Evolutionary conservation across 2,888 invertebrate species (phyloP).

Genomic region (Cacoxenus indagator): DNA sequence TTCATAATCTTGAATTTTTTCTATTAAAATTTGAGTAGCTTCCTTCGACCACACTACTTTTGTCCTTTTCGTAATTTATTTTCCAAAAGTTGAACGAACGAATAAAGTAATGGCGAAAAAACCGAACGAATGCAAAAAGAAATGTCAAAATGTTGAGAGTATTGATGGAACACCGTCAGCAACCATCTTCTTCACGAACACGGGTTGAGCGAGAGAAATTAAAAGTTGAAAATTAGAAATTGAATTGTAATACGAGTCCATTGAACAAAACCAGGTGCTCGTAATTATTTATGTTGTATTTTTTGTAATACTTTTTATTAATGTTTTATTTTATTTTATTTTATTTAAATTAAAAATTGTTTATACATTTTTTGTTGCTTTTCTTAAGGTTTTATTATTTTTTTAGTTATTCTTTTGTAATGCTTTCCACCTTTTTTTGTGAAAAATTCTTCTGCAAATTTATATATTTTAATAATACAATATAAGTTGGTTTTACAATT

Average conservation of each 20-base stretch:
- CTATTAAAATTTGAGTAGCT: too few species aligned
- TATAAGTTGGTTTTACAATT: constrained; percentile 53
- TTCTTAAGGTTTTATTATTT: neutral
- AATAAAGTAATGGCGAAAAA: too few species aligned
- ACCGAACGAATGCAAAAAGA: too few species aligned
- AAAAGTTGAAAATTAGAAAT: too few species aligned
- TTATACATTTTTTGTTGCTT: constrained; percentile 10
- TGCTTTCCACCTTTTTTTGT: neutral
- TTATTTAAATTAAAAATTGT: constrained; percentile 22
- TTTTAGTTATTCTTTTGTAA: constrained; percentile 4
- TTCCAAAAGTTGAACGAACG: too few species aligned
- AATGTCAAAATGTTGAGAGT: too few species aligned
- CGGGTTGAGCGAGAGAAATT: too few species aligned
- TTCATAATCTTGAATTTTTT: too few species aligned
- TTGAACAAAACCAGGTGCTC: neutral
- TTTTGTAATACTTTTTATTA: constrained; percentile 20
- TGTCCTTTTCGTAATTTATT: too few species aligned
- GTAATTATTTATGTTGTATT: constrained; percentile 1
- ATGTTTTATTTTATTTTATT: constrained; percentile 21
- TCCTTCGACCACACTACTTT: too few species aligned
- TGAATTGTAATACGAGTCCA: neutral
- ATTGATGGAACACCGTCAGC: too few species aligned
- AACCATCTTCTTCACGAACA: too few species aligned
- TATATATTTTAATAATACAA: constrained; percentile 40
- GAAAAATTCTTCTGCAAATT: constrained; percentile 28